A percentile compares a stretch with the other conserved stretches of the same genome.
Conservation (phyloP, 2,113 vertebrate species). For the Poeciliopsis turrubarensis region DNA sequence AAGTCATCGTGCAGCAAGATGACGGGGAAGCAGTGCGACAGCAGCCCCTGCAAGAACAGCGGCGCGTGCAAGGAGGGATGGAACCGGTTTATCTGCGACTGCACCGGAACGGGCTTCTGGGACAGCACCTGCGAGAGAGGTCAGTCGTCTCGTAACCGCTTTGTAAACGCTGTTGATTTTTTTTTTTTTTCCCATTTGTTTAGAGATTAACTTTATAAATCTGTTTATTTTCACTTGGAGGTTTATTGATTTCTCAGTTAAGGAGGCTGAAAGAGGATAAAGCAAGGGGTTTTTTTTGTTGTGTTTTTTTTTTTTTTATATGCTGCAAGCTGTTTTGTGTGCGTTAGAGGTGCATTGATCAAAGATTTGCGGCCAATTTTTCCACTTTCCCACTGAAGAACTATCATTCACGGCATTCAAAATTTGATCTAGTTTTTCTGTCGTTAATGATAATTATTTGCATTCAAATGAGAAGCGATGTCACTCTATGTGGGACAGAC, state of each 20-base stretch:
- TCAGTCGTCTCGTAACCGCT: slow-evolving; percentile 59
- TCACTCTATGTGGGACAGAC: too few relatives aligned
- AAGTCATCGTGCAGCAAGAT: slow-evolving; percentile 89
- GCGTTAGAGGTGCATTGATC: not conserved
- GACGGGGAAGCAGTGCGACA: slow-evolving; percentile 91
- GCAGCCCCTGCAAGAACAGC: slow-evolving; percentile 92
- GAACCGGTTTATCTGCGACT: slow-evolving; percentile 98
- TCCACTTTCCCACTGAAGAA: not conserved
- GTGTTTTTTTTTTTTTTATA: not conserved
- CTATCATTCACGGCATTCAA: not conserved
- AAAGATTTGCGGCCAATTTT: not conserved
- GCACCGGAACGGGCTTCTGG: slow-evolving; percentile 93
- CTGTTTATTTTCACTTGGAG: slow-evolving; percentile 20
- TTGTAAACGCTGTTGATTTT: not conserved
- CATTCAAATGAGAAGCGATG: not conserved
- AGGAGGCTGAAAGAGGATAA: slow-evolving; percentile 25
- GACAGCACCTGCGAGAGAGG: slow-evolving; percentile 92
- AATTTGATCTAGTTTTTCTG: not conserved
- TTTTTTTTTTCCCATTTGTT: not conserved
- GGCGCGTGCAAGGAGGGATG: slow-evolving; percentile 93
- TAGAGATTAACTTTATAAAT: slow-evolving; percentile 6
- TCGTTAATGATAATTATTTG: not conserved
- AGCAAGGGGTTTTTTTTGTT: too few relatives aligned
- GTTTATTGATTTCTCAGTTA: slow-evolving; percentile 32
- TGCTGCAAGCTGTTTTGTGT: slow-evolving; percentile 17